Evolutionary conservation across 2,888 invertebrate species (phyloP).

Genomic region (Epinotia demarniana): DNA sequence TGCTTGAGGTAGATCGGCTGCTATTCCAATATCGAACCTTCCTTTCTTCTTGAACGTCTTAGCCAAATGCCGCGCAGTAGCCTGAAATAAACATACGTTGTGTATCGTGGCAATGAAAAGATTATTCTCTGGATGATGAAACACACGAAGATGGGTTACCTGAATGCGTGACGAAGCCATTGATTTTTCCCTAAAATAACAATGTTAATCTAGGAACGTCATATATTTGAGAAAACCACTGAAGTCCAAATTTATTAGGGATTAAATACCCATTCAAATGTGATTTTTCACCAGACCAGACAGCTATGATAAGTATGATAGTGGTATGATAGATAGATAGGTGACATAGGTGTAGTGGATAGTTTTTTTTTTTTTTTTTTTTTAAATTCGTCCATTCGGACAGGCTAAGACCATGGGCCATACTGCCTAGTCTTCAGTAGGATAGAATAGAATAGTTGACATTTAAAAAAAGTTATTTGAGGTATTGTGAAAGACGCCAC

Average conservation of each 20-base stretch:
- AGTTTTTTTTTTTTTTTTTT: no score
- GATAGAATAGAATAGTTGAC: neutral
- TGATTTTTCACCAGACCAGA: conserved; percentile 28
- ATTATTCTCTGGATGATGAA: conserved; percentile 56
- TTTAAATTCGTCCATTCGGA: no score
- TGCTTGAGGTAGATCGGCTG: conserved; percentile 88
- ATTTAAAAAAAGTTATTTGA: conserved; percentile 5
- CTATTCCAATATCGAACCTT: conserved; percentile 87
- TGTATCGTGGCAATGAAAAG: conserved; percentile 55
- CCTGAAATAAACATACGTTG: conserved; percentile 62
- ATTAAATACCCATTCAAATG: conserved; percentile 18
- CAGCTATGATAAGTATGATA: neutral
- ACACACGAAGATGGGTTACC: conserved; percentile 47
- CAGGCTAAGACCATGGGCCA: no score
- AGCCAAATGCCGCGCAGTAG: conserved; percentile 76
- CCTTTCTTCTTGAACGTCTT: conserved; percentile 80
- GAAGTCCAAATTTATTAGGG: conserved; percentile 24
- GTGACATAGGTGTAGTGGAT: conserved; percentile 10
- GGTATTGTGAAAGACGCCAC: conserved; percentile 25
- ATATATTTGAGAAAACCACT: conserved; percentile 34
- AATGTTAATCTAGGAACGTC: conserved; percentile 52
- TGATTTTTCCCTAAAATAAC: conserved; percentile 56
- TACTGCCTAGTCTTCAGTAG: no score
- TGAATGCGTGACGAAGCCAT: conserved; percentile 68
- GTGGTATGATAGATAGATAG: neutral